Percentiles rank a stretch among this genome's conserved stretches.
phyloP scores from a whole-genome alignment of 2,797 vertebrate genomes.

The Muraenolepis orangiensis region DNA sequence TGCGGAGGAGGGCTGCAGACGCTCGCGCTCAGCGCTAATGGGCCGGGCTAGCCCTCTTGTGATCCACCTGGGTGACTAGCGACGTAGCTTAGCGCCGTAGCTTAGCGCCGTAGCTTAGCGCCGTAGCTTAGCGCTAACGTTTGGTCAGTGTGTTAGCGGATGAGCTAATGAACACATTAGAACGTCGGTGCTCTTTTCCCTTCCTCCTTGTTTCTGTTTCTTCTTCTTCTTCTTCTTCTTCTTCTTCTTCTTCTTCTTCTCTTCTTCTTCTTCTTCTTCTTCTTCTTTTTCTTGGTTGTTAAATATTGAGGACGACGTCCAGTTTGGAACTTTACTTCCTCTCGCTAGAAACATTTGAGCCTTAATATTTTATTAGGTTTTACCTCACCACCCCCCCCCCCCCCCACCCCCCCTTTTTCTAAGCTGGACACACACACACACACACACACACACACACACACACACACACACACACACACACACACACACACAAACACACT shows the following conservation, averaged over 20 bases:
- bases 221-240: neutral
- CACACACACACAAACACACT: neutral
- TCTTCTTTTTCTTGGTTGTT: no score
- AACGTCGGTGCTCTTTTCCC: neutral
- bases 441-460: neutral
- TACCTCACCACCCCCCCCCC: no score
- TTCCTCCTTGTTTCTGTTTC: neutral
- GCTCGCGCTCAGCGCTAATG: constrained; percentile 8
- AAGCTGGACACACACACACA: neutral
- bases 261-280: neutral
- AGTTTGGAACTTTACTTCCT: neutral
- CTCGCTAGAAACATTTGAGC: neutral
- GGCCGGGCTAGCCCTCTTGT: neutral
- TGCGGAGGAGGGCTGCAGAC: neutral
- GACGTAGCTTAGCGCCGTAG: neutral
- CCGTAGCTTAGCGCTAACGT: no score
- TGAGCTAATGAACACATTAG: neutral
- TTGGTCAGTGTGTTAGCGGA: no score
- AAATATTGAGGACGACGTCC: neutral
- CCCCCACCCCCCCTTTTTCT: neutral
- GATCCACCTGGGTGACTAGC: neutral
- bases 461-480: neutral
- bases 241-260: neutral
- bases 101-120: neutral
- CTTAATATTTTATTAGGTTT: neutral